Evolutionary conservation across 2,888 invertebrate genomes (phyloP).

Genomic region (Clanis bilineata): DNA sequence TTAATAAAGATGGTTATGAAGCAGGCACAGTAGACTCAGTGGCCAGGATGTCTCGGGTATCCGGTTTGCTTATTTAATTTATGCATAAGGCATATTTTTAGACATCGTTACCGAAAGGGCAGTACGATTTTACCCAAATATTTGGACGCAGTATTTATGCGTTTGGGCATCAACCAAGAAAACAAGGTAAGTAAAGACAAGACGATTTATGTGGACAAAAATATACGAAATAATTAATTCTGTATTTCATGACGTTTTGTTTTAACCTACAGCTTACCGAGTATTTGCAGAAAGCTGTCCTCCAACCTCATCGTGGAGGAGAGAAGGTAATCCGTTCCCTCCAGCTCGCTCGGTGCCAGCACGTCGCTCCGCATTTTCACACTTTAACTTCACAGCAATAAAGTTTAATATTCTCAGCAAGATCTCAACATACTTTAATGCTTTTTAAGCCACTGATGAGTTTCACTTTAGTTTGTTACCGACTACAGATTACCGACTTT

Average conservation of each 20-base stretch:
- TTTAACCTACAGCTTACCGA: constrained; percentile 71
- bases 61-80: not conserved
- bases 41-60: not conserved
- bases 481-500: constrained; percentile 9
- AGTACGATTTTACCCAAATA: constrained; percentile 1
- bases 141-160: not conserved
- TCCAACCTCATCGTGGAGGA: constrained; percentile 84
- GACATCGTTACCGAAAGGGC: not conserved
- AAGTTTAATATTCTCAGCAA: constrained; percentile 7
- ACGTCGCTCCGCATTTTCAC: constrained; percentile 78
- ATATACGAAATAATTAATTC: constrained; percentile 6
- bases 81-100: not conserved
- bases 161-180: constrained; percentile 4
- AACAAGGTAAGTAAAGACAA: not conserved
- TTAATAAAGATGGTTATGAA: not conserved
- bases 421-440: constrained; percentile 2
- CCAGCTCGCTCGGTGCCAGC: constrained; percentile 79
- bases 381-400: constrained; percentile 36
- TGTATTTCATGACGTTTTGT: not conserved
- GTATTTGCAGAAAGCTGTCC: constrained; percentile 83
- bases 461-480: constrained; percentile 16
- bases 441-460: constrained; percentile 13
- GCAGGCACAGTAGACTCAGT: not conserved
- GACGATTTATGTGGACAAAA: not conserved
- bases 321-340: constrained; percentile 84